Base-by-base conservation (phyloP, 1,140 invertebrate species). In the Frieseomelitta varia region DNA sequence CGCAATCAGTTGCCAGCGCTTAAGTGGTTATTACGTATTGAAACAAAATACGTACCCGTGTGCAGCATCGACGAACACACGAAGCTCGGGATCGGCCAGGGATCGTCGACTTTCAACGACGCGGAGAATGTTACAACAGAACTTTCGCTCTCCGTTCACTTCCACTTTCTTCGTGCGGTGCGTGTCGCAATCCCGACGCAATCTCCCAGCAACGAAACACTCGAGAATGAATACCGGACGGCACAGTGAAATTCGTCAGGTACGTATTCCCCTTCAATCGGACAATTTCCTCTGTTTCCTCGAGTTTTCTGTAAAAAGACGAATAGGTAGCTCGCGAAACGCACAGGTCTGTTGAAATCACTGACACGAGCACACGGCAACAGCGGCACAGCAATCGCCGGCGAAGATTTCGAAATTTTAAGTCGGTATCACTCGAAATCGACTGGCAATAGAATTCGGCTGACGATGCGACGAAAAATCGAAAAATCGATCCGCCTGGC, bases 141-240 rank as follows among this genome's bases (percentile, higher is more conserved):
- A 93, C 93, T 93, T 92, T 94, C 93, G 91, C 92, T 93, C 89
- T 94, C 91, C 80, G 92, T 91, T 90, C 88, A 90, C 92, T 93
- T 92, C 91, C 90, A 93, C 93, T 93, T 93, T 93, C 92, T 90
- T 92, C 77, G 82, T 10, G 81, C 63, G 12, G 34, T 1, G 34
- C 21, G 19, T 15, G 47, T 17, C 72, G 27, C 58, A 61, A 61
- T 61, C 12, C 58, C 58, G 14, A 61, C 24, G 21, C n/a, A 14
- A 55, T 55, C 27, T 8, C 51, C 14, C 0, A 24, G 47, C 30
- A 27, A 55, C 11, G 10, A 68, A 21, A 21, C 39, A 63, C 75
- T 39, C 39, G 39, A 17, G 11, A 8, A 4, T 55, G 4, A 21
- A 56, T 34, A 56, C 53, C 10, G 27, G 27, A 30, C 15, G n/a